Conservation (phyloP, 2,113 vertebrate species). For the Pionites leucogaster region DNA sequence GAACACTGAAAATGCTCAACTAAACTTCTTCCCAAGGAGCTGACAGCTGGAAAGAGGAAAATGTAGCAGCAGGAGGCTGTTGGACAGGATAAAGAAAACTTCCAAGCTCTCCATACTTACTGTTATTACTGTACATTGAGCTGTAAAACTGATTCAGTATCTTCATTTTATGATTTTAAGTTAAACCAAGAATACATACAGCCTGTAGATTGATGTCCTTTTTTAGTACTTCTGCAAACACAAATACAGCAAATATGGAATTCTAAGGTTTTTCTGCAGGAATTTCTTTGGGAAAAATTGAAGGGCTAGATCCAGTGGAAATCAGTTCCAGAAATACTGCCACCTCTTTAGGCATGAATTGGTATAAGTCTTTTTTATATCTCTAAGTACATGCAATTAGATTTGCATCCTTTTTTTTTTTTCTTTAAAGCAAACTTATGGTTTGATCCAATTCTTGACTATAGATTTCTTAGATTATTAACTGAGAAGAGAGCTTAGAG, state of each 20-base stretch:
- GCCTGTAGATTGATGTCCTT: background rate
- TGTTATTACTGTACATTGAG: background rate
- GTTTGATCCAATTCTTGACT: background rate
- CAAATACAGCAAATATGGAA: background rate
- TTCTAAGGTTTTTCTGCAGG: background rate
- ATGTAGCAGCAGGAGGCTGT: background rate
- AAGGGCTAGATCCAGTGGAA: background rate
- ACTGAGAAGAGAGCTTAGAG: conserved; percentile 12
- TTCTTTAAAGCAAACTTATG: background rate
- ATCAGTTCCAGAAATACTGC: background rate
- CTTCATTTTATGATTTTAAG: background rate
- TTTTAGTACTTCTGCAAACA: background rate
- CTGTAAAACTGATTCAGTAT: background rate
- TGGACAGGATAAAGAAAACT: background rate
- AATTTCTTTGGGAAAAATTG: background rate
- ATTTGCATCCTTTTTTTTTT: background rate
- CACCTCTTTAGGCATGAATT: background rate
- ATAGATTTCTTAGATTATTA: conserved; percentile 1
- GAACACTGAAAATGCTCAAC: background rate
- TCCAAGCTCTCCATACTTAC: background rate
- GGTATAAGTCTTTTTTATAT: background rate
- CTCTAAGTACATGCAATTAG: background rate
- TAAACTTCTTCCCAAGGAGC: background rate
- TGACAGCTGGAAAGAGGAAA: background rate
- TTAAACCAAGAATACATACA: background rate